A percentile compares a stretch with the other conserved stretches of the same genome.
Evolutionary conservation across 1,140 invertebrate genomes (phyloP).

Genomic region (Manduca sexta): DNA sequence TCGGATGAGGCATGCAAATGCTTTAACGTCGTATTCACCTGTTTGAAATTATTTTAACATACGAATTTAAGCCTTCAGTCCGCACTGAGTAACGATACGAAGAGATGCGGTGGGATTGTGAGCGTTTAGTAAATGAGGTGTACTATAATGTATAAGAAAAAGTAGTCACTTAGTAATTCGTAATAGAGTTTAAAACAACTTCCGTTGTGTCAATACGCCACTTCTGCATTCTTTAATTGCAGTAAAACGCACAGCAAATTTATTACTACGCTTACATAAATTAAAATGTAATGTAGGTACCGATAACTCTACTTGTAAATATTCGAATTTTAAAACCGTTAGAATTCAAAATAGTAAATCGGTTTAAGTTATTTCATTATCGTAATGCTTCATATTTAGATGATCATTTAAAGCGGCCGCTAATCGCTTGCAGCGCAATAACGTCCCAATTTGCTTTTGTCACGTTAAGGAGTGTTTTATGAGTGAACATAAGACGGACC

Average conservation of each 20-base stretch:
- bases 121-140: neutral
- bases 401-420: too few species aligned
- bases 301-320: too few species aligned
- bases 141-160: too few species aligned
- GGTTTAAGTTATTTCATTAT: neutral
- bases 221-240: too few species aligned
- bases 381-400: neutral
- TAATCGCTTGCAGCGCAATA: neutral
- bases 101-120: neutral
- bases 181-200: too few species aligned
- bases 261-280: too few species aligned
- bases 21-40: conserved; percentile 25
- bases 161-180: too few species aligned
- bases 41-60: conserved; percentile 28
- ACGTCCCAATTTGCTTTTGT: conserved; percentile 21
- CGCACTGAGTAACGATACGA: neutral
- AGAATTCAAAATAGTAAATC: neutral
- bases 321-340: neutral
- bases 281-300: too few species aligned
- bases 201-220: too few species aligned
- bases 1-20: conserved; percentile 44
- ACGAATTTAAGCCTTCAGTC: conserved; percentile 22
- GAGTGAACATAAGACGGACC: conserved; percentile 39
- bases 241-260: too few species aligned
- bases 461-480: conserved; percentile 47